Evolutionary conservation across 1,140 invertebrate species (phyloP), one percentile per base, ranked within the genome.

Genomic region (Drosophila elegans): DNA sequence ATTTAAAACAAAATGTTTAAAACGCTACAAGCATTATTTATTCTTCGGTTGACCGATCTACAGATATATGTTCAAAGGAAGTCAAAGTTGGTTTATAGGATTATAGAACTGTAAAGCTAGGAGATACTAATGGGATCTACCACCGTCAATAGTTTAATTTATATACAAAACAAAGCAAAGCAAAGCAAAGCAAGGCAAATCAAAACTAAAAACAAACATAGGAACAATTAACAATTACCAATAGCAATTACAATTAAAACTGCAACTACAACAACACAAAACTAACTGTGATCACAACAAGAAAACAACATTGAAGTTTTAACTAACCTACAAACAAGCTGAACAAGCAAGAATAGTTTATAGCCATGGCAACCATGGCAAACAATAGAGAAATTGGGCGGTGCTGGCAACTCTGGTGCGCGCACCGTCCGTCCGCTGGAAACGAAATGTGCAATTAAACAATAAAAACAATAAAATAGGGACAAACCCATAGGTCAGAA

Each of bases 221-320:
- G 76, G 42, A 79, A 60, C 72, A 71, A 71, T 71, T 71, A 72
- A 78, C 57, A 63, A 74, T 73, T 62, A 53, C 36, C 48, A 76
- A 59, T 76, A 76, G 67, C 74, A 76, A 60, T 62, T 68, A 63
- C 53, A 74, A 55, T 78, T 66, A 67, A 71, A 78, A 86, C 71
- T 75, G 77, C 82, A 76, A 88, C 82, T 74, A 86, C 82, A 82
- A 83, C 83, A 88, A 88, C 83, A 88, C 83, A 88, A 71, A 88
- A 88, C 83, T 88, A 88, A 88, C 83, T 88, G 83, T 88, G 83
- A 88, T 88, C 81, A 81, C 84, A 88, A 86, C 78, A 74, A 64
- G 75, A 80, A 64, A 79, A 78, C 46, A 86, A 78, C 46, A 76
- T 69, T 57, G 44, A 71, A 71, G 68, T 71, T 71, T 71, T 71